Evolutionary conservation across 2,888 invertebrate genomes (phyloP), one percentile per base, ranked within the genome.

Genomic region (Scelioninae gen. 1): DNA sequence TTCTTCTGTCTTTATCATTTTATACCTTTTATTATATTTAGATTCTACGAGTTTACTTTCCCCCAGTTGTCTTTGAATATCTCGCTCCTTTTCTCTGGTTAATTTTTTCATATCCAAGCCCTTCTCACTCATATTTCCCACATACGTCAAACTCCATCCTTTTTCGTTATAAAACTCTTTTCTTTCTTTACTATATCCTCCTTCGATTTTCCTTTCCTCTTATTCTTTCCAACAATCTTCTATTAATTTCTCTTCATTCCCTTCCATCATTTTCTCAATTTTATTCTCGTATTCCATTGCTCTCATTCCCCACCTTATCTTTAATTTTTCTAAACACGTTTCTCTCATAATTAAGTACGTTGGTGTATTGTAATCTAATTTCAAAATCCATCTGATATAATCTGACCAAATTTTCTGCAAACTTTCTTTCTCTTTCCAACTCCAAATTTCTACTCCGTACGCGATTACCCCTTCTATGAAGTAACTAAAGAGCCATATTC

Each of bases 401-500:
- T 23, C 49, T 16, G 9, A 3, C n/a, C 9, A 9, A 9, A 49
- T 49, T 10, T 10, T 49, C 23, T 49, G 23, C 9, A 49, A n/a
- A 23, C 2, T 10, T 10, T 49, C 6, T 5, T n/a, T 8, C 9
- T 49, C 23, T 23, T n/a, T 23, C 49, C 49, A 49, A 3, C 49
- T 23, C 49, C 49, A 49, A 9, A 23, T 10, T 23, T 49, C 23
- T 16, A 51, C 51, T 29, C 51, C 9, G 29, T 51, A 51, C 1
- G 51, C 8, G 5, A 51, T 23, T 23, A 51, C 5, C 1, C 29
- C 10, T 11, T 23, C 10, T 51, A 51, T 11, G 6, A 51, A 29
- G 29, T 51, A 51, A 10, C 29, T 23, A 10, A 51, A 51, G 23
- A 51, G 5, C 51, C 51, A 51, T 9, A 51, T 9, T 51, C 51